phyloP scores from a whole-genome alignment of 2,888 invertebrate genomes.

The Cephus pygmeus region DNA sequence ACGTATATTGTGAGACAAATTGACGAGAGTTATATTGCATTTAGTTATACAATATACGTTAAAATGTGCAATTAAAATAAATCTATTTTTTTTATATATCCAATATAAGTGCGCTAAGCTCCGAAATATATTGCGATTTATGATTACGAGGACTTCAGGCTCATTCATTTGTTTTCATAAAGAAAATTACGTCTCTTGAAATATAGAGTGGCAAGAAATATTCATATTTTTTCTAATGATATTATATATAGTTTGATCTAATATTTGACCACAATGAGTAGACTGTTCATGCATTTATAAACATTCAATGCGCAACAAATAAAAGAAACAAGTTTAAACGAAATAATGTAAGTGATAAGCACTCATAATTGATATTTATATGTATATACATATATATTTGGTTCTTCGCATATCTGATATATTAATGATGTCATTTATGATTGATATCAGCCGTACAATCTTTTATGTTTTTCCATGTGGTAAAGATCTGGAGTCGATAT shows the following conservation, averaged over 20 bases:
- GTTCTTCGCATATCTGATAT: too few relatives aligned
- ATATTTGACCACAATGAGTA: too few relatives aligned
- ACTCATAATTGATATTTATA: too few relatives aligned
- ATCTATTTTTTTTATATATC: background rate
- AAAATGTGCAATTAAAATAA: background rate
- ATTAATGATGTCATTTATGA: too few relatives aligned
- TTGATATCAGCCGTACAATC: too few relatives aligned
- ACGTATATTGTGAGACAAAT: background rate
- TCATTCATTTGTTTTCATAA: background rate
- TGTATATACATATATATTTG: too few relatives aligned
- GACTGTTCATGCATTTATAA: too few relatives aligned
- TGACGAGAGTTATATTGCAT: background rate
- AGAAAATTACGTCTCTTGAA: background rate
- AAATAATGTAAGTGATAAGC: too few relatives aligned
- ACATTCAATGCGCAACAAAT: too few relatives aligned
- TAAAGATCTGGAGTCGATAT: too few relatives aligned
- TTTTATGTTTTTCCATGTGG: too few relatives aligned
- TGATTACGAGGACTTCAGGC: background rate
- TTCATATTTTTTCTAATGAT: constrained; percentile 3
- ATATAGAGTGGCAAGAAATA: background rate
- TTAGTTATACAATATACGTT: background rate
- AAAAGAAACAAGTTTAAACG: too few relatives aligned
- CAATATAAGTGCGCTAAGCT: background rate
- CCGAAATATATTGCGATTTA: background rate
- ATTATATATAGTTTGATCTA: background rate